Conservation (phyloP, 2,113 vertebrate genomes). For the Rousettus leschenaultii region DNA sequence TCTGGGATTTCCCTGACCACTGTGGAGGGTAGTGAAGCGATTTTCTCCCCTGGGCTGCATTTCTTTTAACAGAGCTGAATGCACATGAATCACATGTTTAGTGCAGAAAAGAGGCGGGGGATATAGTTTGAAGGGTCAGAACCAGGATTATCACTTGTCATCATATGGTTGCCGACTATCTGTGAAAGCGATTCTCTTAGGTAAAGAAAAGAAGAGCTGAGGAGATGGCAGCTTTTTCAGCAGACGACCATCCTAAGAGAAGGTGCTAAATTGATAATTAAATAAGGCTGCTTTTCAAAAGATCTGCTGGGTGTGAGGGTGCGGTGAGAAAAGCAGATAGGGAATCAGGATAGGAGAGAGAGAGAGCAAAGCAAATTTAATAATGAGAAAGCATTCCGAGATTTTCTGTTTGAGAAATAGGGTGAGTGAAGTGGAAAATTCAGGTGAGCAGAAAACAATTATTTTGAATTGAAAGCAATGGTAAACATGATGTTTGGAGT, state of each 20-base stretch:
- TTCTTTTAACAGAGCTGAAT: not conserved
- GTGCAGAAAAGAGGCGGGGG: not conserved
- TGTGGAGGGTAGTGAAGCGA: not conserved
- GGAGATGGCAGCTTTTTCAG: not conserved
- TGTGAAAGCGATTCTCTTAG: not conserved
- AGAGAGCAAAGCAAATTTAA: not conserved
- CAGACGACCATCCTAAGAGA: not conserved
- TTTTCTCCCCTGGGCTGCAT: not conserved
- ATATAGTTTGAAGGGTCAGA: not conserved
- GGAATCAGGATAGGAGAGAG: not conserved
- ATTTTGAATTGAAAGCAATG: conserved; percentile 15
- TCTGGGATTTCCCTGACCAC: not conserved
- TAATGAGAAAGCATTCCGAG: not conserved
- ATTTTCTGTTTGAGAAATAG: not conserved
- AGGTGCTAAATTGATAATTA: not conserved
- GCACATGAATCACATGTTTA: not conserved
- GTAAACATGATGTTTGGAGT: not conserved
- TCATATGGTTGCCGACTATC: not conserved
- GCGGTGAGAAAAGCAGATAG: not conserved
- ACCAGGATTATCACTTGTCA: not conserved
- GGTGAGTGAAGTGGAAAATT: conserved; percentile 24
- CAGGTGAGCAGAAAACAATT: conserved; percentile 36
- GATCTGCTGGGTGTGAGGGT: not conserved
- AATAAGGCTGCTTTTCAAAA: not conserved
- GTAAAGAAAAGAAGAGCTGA: not conserved